Conservation (phyloP, 2,797 vertebrate genomes). For the Coccyzus lansbergi region DNA sequence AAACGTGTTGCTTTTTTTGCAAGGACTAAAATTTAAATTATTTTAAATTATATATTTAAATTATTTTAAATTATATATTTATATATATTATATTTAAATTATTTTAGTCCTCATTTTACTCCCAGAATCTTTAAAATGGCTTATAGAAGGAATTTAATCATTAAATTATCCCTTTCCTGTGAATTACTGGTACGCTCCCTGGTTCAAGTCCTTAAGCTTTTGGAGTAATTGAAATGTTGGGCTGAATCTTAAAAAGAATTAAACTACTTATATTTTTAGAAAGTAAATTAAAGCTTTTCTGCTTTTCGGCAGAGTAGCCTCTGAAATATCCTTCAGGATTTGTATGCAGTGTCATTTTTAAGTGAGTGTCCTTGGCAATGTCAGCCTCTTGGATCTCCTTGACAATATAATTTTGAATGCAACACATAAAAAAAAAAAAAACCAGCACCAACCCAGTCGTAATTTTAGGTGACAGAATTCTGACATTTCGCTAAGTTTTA, state of each 20-base stretch:
- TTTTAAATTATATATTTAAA: too few relatives aligned
- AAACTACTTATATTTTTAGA: conserved; percentile 40
- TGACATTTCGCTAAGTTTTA: background rate
- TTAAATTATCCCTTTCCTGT: background rate
- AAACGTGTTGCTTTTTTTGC: background rate
- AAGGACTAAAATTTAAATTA: background rate
- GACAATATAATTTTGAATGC: background rate
- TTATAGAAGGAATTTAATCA: background rate
- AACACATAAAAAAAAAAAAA: background rate
- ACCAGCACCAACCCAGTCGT: fast-evolving
- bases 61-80: too few relatives aligned
- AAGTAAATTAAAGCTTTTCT: conserved; percentile 25
- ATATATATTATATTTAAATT: too few relatives aligned
- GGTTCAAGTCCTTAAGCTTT: conserved; percentile 28
- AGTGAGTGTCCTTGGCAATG: background rate
- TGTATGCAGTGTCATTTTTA: background rate
- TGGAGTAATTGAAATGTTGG: conserved; percentile 22
- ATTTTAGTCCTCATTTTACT: background rate
- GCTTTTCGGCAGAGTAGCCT: background rate
- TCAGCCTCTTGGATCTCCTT: background rate
- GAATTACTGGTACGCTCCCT: conserved; percentile 4
- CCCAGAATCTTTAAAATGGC: background rate
- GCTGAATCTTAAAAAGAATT: conserved; percentile 22
- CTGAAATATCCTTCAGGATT: background rate
- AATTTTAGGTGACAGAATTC: background rate